phyloP scores from a whole-genome alignment of 1,140 invertebrate species.

The Drosophila albomicans region DNA sequence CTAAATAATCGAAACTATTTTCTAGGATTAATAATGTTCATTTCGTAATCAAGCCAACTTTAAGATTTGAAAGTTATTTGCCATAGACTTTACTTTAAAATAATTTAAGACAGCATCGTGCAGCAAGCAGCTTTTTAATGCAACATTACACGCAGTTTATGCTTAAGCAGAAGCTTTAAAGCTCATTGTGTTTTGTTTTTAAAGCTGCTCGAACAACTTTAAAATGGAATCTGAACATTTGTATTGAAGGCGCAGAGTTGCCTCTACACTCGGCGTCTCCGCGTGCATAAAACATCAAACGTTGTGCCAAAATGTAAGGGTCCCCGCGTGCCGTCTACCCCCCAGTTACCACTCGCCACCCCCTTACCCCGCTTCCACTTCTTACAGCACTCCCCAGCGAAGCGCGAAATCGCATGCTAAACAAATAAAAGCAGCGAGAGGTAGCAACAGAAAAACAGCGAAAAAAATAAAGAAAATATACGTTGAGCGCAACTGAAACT shows the following conservation, averaged over 20 bases:
- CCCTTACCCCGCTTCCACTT: neutral
- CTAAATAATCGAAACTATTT: too few relatives aligned
- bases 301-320: slow-evolving; percentile 66
- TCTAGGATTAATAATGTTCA: too few relatives aligned
- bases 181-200: slow-evolving; percentile 2
- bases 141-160: too few relatives aligned
- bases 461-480: neutral
- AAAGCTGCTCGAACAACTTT: neutral
- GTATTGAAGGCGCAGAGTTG: slow-evolving; percentile 23
- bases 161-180: neutral
- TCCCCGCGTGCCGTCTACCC: slow-evolving; percentile 12
- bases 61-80: too few relatives aligned
- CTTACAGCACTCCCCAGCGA: slow-evolving; percentile 13
- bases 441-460: slow-evolving; percentile 31
- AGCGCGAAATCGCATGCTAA: slow-evolving; percentile 61
- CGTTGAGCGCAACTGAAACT: slow-evolving; percentile 12
- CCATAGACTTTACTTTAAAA: too few relatives aligned
- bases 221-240: slow-evolving; percentile 26
- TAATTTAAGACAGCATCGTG: too few relatives aligned
- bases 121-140: too few relatives aligned
- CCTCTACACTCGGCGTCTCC: slow-evolving; percentile 10
- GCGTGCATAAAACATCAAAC: slow-evolving; percentile 80
- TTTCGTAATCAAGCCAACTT: too few relatives aligned
- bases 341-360: neutral
- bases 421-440: slow-evolving; percentile 64